Evolutionary conservation across 2,797 vertebrate species (phyloP), one percentile per base, ranked within the genome.

Genomic region (Neolamprologus multifasciatus): DNA sequence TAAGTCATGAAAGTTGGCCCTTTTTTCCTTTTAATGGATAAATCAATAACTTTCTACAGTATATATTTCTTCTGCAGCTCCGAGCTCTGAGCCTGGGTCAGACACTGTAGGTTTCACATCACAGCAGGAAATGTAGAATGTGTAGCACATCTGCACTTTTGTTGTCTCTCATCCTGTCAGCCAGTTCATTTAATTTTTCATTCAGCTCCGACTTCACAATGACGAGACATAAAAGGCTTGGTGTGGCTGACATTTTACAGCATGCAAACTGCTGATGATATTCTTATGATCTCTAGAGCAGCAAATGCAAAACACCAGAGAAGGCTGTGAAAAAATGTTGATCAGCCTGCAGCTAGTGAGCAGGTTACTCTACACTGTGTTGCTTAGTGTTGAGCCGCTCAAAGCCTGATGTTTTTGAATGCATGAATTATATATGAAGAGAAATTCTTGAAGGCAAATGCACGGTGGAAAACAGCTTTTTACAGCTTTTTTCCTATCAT

Each of bases 251-350:
- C 88, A 91, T 92, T 91, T 88, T 52, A 51, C 62, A 86, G 87
- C 84, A 90, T 79, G 79, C 86, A 82, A 85, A 83, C 83, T 33
- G 86, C 83, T 77, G 83, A 83, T 91, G 91, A 87, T 86, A 77
- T 89, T 86, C 87, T 81, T 92, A 83, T 91, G 89, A 93, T 93
- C 85, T 93, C 76, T 80, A 48, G 4, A 85, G 83, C 86, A 87
- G 84, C 89, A 86, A 79, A 90, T 88, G 84, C 87, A 83, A 84
- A 85, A 82, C 23, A 19, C 4, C 57, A 84, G 79, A 77, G 19
- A 33, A 82, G 52, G 43, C 62, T 78, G 83, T 78, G 80, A 85
- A 77, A 80, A 78, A 76, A 86, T 76, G 79, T 80, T 40, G 16
- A 81, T 88, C 87, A 91, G 88, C 89, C 87, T 77, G 84, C 71